Conservation (phyloP, 2,797 vertebrate genomes). For the Hyperoplus lanceolatus region DNA sequence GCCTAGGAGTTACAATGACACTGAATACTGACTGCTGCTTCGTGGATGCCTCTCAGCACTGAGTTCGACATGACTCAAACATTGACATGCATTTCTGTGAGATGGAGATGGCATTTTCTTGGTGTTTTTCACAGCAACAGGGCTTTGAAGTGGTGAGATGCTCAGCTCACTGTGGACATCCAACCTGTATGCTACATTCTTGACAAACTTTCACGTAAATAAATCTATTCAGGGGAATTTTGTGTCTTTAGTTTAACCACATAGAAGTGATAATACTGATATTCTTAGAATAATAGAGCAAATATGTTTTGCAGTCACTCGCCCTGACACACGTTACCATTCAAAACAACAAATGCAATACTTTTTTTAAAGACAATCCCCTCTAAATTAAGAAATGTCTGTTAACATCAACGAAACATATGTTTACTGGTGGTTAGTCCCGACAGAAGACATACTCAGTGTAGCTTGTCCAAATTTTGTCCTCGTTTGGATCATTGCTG, state of each 20-base stretch:
- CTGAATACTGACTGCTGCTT: slow-evolving; percentile 57
- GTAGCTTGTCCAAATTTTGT: slow-evolving; percentile 98
- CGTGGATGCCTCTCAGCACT: slow-evolving; percentile 55
- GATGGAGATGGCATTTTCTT: slow-evolving; percentile 36
- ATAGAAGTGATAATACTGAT: background rate
- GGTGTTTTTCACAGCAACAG: background rate
- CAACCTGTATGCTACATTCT: slow-evolving; percentile 8
- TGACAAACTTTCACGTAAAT: background rate
- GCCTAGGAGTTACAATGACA: slow-evolving; percentile 68
- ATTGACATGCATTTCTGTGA: slow-evolving; percentile 57
- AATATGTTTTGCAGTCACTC: slow-evolving; percentile 8
- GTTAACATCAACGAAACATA: slow-evolving; percentile 46
- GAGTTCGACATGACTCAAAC: slow-evolving; percentile 63
- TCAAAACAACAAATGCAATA: slow-evolving; percentile 45
- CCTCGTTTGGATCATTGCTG: slow-evolving; percentile 92
- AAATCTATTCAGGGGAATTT: slow-evolving; percentile 13
- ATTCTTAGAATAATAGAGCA: slow-evolving; percentile 16
- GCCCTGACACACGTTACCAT: slow-evolving; percentile 8
- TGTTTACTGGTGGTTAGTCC: slow-evolving; percentile 84
- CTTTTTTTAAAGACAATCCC: slow-evolving; percentile 44
- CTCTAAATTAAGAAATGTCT: slow-evolving; percentile 45
- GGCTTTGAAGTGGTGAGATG: slow-evolving; percentile 18
- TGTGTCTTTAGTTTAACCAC: slow-evolving; percentile 9
- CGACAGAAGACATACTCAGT: slow-evolving; percentile 96
- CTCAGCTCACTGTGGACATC: slow-evolving; percentile 13